These are phyloP conservation scores for Lucinisca nassula DNA, from an alignment of 2,888 invertebrate species.

Conservation along the genomic window DNA sequence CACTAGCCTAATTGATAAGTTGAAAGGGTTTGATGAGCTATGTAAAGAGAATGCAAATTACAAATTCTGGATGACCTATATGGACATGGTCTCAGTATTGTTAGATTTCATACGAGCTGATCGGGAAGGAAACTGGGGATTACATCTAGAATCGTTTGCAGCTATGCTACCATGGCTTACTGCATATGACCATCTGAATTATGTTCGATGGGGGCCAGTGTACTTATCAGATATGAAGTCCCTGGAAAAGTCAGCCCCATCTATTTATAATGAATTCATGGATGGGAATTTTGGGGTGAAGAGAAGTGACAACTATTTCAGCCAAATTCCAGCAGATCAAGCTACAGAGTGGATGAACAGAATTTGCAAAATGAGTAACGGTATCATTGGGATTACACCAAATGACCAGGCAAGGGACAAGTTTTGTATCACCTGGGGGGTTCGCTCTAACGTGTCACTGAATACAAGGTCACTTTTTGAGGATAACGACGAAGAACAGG, in stretches of 20 bases:
- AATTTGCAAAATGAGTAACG: constrained; percentile 40
- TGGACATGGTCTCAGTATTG: not conserved
- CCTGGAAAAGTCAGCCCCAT: constrained; percentile 33
- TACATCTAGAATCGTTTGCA: constrained; percentile 50
- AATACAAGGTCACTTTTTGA: not conserved
- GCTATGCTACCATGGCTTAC: constrained; percentile 57
- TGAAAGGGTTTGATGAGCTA: not conserved
- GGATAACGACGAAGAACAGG: constrained; percentile 18
- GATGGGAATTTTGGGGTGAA: constrained; percentile 52
- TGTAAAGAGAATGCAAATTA: not conserved
- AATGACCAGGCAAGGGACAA: constrained; percentile 48
- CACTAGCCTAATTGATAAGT: not conserved
- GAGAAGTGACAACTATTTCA: constrained; percentile 44
- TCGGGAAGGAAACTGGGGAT: constrained; percentile 53
- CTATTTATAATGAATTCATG: constrained; percentile 44
- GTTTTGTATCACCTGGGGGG: constrained; percentile 47
- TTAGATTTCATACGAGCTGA: constrained; percentile 48
- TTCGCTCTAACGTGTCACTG: constrained; percentile 33
- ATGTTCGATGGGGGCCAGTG: constrained; percentile 62
- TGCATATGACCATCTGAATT: constrained; percentile 56
- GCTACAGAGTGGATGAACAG: constrained; percentile 58
- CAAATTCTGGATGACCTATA: constrained; percentile 19
- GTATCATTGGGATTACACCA: constrained; percentile 53
- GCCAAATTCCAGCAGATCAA: constrained; percentile 53
- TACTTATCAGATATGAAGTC: constrained; percentile 55